Evolutionary conservation across 1,140 invertebrate genomes (phyloP), one percentile per base, ranked within the genome.

Genomic region (Drosophila tani): DNA sequence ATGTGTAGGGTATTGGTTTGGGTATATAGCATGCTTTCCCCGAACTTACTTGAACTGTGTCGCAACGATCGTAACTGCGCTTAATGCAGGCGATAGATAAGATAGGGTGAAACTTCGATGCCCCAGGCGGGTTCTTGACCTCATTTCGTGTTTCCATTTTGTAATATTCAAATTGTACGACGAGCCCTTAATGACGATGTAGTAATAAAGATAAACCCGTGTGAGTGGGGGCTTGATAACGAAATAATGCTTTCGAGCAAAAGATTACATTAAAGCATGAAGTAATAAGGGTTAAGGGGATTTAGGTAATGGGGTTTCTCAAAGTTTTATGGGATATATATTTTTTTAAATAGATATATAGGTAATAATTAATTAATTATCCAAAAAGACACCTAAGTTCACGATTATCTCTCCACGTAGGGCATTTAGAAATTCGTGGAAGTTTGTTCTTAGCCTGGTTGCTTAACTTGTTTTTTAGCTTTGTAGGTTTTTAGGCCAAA

Each of bases 401-500:
- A 1, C 7, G 5, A 29, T 3, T 40, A 27, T 17, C 27, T 21
- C 1, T 2, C 1, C 24, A 21, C 11, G 76, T 68, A 83, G 82
- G 62, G 58, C 80, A 87, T 79, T 9, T 15, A 29, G 21, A 38
- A 63, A 73, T 81, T 84, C 73, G 82, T 62, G 45, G 24, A 70
- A 74, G 47, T 70, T 60, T 45, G 40, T 14, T 56, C 59, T 55
- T 24, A 11, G 40, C 40, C 3, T 7, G 53, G 47, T 87, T 66
- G 35, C 50, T 49, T 64, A 62, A 65, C 70, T 67, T 82, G 68
- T 79, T 79, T 66, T 82, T 75, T 21, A 57, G 58, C 69, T 71
- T 71, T 65, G 82, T 85, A 65, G 77, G 75, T 86, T 87, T 86
- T 81, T 88, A 87, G 85, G 85, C 84, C 84, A 87, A 81, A 69